phyloP scores from a whole-genome alignment of 2,888 invertebrate genomes.

The Mesochorus sp. region DNA sequence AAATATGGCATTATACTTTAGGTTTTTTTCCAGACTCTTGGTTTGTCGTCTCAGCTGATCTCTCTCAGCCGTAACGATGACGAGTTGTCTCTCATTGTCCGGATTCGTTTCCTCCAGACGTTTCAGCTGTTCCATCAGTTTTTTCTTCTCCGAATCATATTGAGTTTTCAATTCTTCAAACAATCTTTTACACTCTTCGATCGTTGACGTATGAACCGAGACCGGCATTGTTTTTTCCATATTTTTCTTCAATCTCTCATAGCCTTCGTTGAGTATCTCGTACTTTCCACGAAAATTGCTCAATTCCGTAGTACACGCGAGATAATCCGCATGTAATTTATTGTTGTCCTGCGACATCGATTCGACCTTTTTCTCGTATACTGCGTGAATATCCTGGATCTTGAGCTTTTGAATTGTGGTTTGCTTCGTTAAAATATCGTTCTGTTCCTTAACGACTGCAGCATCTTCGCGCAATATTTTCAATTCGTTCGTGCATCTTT shows the following conservation, averaged over 20 bases:
- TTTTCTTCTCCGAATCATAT: conserved; percentile 87
- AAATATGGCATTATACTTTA: conserved; percentile 83
- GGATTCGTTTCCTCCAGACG: conserved; percentile 82
- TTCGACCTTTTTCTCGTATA: conserved; percentile 89
- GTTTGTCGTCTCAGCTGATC: conserved; percentile 83
- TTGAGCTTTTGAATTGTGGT: conserved; percentile 88
- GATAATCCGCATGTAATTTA: conserved; percentile 86
- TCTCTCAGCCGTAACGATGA: conserved; percentile 81
- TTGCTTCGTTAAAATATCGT: conserved; percentile 85
- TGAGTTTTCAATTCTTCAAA: conserved; percentile 90
- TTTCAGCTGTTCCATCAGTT: conserved; percentile 83
- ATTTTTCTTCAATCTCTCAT: conserved; percentile 84
- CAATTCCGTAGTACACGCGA: conserved; percentile 84
- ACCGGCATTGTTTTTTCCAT: conserved; percentile 85
- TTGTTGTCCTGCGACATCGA: conserved; percentile 87
- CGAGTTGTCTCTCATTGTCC: conserved; percentile 83
- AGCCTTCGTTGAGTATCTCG: conserved; percentile 83
- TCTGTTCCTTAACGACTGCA: conserved; percentile 78
- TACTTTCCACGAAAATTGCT: conserved; percentile 85
- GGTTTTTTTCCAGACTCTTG: conserved; percentile 84
- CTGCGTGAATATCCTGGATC: conserved; percentile 88
- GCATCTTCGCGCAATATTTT: conserved; percentile 77
- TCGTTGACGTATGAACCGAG: conserved; percentile 86
- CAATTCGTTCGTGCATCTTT: conserved; percentile 75
- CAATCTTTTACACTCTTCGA: conserved; percentile 89